Base-by-base conservation (phyloP, 2,113 vertebrate species). In the Chaetodon auriga region DNA sequence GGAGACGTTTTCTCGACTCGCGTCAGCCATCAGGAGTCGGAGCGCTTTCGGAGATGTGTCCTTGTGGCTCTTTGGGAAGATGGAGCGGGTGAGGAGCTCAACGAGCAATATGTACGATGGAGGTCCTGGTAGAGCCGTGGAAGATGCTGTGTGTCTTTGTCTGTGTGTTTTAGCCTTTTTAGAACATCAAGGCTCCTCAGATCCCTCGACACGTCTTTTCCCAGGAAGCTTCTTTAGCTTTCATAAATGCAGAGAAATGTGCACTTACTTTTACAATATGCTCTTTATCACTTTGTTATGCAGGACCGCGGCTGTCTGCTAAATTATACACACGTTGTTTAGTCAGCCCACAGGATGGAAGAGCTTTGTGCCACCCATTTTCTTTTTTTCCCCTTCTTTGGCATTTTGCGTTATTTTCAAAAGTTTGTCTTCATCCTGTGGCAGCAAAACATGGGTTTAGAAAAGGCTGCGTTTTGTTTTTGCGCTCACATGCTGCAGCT, bases 221-320 rank as follows among this genome's bases (percentile, higher is more conserved):
- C 78, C 53, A 16, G 53, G 53, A 77, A 77, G 73, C 80, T 72
- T 48, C 82, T 82, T 75, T 21, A 74, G 65, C 60, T 58, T 61
- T 79, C 36, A 54, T 53, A 83, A 88, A 87, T 66, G 57, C 55
- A 68, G 60, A 63, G 18, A 70, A 73, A 81, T 79, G 41, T 76
- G 23, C 21, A n/a, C 61, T 73, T 68, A 16, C 21, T 19, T 63
- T 25, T 35, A 68, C 60, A 78, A 55, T 64, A 51, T 75, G 57
- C 78, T 80, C 35, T 79, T 80, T 23, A 62, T 75, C 45, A 61
- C 78, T 81, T 66, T 36, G 81, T 83, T 66, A 84, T 81, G 74
- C 61, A 53, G 30, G 25, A 63, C 72, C 75, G 74, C 81, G 23
- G 53, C 46, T 81, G 49, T 60, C 62, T 76, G 57, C 69, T 54